Percentiles rank a stretch among this genome's conserved stretches.
Evolutionary conservation across 1,140 invertebrate genomes (phyloP).

Genomic region (Lordiphosa stackelbergi): DNA sequence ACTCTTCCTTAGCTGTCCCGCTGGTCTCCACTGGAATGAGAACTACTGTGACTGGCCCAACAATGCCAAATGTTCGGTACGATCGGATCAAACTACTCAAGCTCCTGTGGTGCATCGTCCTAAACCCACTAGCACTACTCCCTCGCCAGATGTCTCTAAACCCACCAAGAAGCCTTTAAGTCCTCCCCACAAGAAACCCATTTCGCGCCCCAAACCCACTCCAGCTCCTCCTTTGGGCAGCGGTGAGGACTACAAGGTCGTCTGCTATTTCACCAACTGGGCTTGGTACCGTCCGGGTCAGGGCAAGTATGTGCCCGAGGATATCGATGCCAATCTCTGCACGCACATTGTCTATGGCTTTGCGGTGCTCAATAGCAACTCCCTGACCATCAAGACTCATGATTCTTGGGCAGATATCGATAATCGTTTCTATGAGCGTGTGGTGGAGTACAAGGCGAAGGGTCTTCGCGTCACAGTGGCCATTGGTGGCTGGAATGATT

Average conservation of each 20-base stretch:
- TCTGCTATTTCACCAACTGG: conserved; percentile 86
- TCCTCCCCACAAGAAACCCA: conserved; percentile 53
- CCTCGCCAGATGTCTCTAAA: conserved; percentile 14
- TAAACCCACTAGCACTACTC: conserved; percentile 25
- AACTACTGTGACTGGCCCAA: conserved; percentile 89
- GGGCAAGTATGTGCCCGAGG: conserved; percentile 82
- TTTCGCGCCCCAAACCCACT: conserved; percentile 62
- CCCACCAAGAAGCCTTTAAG: conserved; percentile 57
- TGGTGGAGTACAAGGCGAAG: conserved; percentile 82
- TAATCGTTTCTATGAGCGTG: conserved; percentile 88
- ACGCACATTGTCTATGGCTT: conserved; percentile 87
- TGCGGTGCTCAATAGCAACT: conserved; percentile 81
- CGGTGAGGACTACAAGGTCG: conserved; percentile 79
- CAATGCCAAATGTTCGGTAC: conserved; percentile 80
- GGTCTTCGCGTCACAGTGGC: conserved; percentile 80
- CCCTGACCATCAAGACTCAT: conserved; percentile 82
- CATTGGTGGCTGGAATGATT: conserved; percentile 92
- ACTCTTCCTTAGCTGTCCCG: conserved; percentile 79
- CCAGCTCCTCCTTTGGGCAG: conserved; percentile 28
- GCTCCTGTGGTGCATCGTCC: conserved; percentile 33
- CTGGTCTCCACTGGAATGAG: conserved; percentile 86
- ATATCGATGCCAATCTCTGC: conserved; percentile 84
- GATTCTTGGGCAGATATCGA: conserved; percentile 84
- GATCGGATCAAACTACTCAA: conserved; percentile 40
- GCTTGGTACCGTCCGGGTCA: conserved; percentile 82